Base-by-base conservation (phyloP, 2,888 invertebrate genomes). In the Lasioglossum morio region DNA sequence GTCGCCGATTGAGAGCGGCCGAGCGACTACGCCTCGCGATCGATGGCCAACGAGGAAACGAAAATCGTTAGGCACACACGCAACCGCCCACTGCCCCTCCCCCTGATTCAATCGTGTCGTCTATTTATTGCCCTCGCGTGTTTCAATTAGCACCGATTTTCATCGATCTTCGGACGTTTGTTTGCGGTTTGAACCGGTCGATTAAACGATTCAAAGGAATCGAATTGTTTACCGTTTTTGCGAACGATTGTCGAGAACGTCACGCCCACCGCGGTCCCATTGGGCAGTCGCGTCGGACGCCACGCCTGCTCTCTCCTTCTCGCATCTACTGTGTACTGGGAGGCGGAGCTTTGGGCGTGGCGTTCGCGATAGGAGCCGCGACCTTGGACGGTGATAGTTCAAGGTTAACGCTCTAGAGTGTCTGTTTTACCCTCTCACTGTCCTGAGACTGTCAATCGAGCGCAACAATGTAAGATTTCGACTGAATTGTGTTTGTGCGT, bases 71-170 rank as follows among this genome's bases (percentile, higher is more conserved):
- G 69, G 3, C 37, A 70, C 16, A 46, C 82, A 46, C 74, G 70
- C 80, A 23, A 82, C 30, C 53, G 7, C 63, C 30, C 63, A 30
- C 16, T 37, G n/a, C 4, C 23, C 34, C 37, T 37, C 37, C 37
- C 77, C 19, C 40, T 16, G 57, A 63, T 78, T 84, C 74, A 53
- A 84, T 84, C 77, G 19, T 57, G 77, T 81, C 37, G 46, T 77
- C 77, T 37, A 69, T 72, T 73, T 75, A 63, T 63, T 72, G 70
- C 43, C 14, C 43, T 48, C 77, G 73, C 60, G 48, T 19, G 77
- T 46, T 70, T 82, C 73, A 74, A 74, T 84, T 77, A 72, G 43
- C 30, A 34, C 63, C 16, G 63, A 63, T 63, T 14, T 14, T 14
- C 60, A 60, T 60, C 60, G 60, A 60, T 60, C 30, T 7, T 30